Percentiles rank a stretch among this genome's conserved stretches.
phyloP scores from a whole-genome alignment of 2,113 vertebrate species.

The Dascyllus trimaculatus region DNA sequence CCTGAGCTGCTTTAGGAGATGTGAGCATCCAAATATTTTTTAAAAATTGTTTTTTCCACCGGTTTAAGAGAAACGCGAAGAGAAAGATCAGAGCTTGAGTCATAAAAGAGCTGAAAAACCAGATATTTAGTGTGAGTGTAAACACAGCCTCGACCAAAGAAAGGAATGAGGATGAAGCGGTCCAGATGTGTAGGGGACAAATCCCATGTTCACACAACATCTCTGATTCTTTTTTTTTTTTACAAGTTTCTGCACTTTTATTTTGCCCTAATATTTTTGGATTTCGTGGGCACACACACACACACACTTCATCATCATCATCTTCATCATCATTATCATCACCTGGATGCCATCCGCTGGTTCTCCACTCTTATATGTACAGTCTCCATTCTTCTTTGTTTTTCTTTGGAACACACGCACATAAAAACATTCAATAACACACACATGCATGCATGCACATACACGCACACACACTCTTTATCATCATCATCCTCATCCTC shows the following conservation, averaged over 20 bases:
- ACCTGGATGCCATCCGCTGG: too few species aligned
- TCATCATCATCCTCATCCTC: constrained; percentile 65
- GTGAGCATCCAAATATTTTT: constrained; percentile 18
- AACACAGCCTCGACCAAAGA: constrained; percentile 65
- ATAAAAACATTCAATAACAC: background rate
- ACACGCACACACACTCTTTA: constrained; percentile 31
- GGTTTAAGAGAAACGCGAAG: constrained; percentile 50
- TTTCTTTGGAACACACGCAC: background rate
- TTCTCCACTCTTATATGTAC: too few species aligned
- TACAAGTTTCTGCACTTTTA: too few species aligned
- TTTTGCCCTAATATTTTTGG: too few species aligned
- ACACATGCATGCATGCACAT: too few species aligned
- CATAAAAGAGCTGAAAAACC: constrained; percentile 66
- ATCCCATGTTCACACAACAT: constrained; percentile 54
- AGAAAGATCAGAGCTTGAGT: constrained; percentile 69
- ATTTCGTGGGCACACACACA: too few species aligned
- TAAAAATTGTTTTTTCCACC: constrained; percentile 34
- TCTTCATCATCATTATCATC: too few species aligned
- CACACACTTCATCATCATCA: too few species aligned
- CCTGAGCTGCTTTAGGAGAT: constrained; percentile 20
- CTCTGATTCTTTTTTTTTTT: constrained; percentile 30
- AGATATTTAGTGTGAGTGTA: constrained; percentile 67
- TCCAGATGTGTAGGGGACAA: constrained; percentile 71
- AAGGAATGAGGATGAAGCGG: constrained; percentile 55
- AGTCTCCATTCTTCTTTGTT: background rate